Conservation (phyloP, 2,888 invertebrate species). For the Phaedon cochleariae region DNA sequence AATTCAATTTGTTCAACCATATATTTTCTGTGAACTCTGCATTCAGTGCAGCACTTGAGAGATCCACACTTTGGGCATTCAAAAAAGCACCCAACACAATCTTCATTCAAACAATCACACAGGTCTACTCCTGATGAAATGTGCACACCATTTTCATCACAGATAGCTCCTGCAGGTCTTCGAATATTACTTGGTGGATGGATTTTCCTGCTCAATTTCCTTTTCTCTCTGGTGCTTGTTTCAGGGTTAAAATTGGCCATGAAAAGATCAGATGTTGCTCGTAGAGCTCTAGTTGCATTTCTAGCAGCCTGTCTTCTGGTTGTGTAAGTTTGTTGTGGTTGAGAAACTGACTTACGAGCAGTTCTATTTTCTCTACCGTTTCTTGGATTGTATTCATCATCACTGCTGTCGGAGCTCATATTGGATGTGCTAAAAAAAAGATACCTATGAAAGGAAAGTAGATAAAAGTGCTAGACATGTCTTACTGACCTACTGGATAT, state of each 20-base stretch:
- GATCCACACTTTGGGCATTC: conserved; percentile 79
- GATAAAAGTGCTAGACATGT: no score
- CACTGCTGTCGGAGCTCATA: conserved; percentile 41
- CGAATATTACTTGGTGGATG: conserved; percentile 63
- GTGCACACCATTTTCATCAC: conserved; percentile 76
- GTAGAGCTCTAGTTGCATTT: conserved; percentile 44
- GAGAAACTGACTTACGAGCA: conserved; percentile 48
- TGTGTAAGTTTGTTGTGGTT: conserved; percentile 37
- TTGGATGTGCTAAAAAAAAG: not conserved
- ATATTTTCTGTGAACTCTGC: conserved; percentile 81
- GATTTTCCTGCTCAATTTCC: conserved; percentile 77
- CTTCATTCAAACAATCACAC: conserved; percentile 84
- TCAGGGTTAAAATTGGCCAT: conserved; percentile 78
- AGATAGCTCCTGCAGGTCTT: conserved; percentile 67
- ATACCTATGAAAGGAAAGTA: no score
- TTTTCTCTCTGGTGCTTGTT: conserved; percentile 78
- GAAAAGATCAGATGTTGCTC: conserved; percentile 46
- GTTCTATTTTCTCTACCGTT: conserved; percentile 42
- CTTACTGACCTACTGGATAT: no score
- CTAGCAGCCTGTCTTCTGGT: conserved; percentile 49
- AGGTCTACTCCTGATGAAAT: conserved; percentile 73
- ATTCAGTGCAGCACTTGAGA: conserved; percentile 81
- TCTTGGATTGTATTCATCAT: conserved; percentile 45
- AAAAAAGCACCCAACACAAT: conserved; percentile 87
- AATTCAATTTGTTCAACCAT: conserved; percentile 80